Evolutionary conservation across 1,140 invertebrate species (phyloP), one percentile per base, ranked within the genome.

Genomic region (Tetramorium parvispinum): DNA sequence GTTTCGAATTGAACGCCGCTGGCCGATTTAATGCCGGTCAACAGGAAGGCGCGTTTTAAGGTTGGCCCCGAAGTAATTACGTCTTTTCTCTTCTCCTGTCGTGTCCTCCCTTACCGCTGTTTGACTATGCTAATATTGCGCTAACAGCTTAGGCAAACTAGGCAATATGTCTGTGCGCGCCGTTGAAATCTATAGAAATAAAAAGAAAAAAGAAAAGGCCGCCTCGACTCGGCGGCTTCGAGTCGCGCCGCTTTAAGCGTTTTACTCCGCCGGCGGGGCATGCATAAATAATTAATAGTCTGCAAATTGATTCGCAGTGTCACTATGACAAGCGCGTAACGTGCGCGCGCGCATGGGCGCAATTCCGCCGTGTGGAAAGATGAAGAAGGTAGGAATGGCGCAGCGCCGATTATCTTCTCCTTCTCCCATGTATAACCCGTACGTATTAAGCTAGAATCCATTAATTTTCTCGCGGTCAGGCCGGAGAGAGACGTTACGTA

Each of bases 61-160:
- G 85, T 78, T 32, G 37, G 61, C 21, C 16, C 66, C 27, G 46
- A n/a, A 65, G 32, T 88, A 85, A 89, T 89, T 89, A 87, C 57
- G 73, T 85, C 40, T 43, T 46, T 46, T 59, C 24, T 61, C 49
- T 37, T 37, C 43, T 46, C 61, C n/a, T 10, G 18, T 37, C 32
- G 53, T 49, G 68, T 83, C 85, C 24, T 83, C 32, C 53, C 46
- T 70, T 51, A 16, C 71, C 77, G 78, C 51, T 88, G 68, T 92
- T 92, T 92, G 87, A 86, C 85, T 90, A 92, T 92, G 88, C 78
- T 91, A 91, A 92, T 91, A 43, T 27, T 37, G 49, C 76, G 83
- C 90, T 82, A 91, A 92, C 86, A 88, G 81, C 63, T 53, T 88
- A 75, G 53, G 87, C 75, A 92, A 92, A 92, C 91, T 40, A 46